A percentile compares a stretch with the other conserved stretches of the same genome.
phyloP scores from a whole-genome alignment of 2,888 invertebrate genomes.

The Dicyrtomina minuta region DNA sequence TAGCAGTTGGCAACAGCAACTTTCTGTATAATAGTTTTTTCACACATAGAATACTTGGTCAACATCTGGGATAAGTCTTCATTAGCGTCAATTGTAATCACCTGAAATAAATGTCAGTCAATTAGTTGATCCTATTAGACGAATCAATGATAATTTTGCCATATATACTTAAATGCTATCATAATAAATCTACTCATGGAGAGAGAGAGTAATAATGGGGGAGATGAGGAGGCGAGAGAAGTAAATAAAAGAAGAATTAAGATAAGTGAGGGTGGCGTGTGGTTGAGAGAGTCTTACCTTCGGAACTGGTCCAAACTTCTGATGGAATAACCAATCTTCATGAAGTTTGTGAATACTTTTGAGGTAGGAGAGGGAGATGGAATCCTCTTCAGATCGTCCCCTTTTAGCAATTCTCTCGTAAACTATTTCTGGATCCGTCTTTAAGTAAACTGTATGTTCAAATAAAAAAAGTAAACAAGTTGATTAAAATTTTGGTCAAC shows the following conservation, averaged over 20 bases:
- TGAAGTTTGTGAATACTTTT: constrained; percentile 73
- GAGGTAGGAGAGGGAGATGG: constrained; percentile 77
- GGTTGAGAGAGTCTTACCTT: too few relatives aligned
- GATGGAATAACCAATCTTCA: constrained; percentile 63
- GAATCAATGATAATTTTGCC: neutral
- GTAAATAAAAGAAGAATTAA: constrained; percentile 7
- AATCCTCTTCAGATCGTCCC: constrained; percentile 77
- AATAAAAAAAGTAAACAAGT: constrained; percentile 6
- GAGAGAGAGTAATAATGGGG: too few relatives aligned
- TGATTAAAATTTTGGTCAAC: neutral
- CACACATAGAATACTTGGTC: constrained; percentile 49
- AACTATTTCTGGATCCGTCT: constrained; percentile 71
- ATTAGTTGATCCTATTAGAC: too few relatives aligned
- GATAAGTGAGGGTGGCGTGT: too few relatives aligned
- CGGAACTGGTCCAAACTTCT: constrained; percentile 58
- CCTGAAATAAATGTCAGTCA: constrained; percentile 45
- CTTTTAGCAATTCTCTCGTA: constrained; percentile 73
- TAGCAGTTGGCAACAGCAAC: constrained; percentile 44
- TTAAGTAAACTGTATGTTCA: constrained; percentile 67
- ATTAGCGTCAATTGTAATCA: constrained; percentile 59
- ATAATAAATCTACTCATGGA: too few relatives aligned
- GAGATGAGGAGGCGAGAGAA: neutral
- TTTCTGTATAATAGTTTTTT: constrained; percentile 47
- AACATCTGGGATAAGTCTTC: constrained; percentile 56
- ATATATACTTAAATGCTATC: too few relatives aligned